phyloP scores from a whole-genome alignment of 2,888 invertebrate genomes.

The Tetragnatha montana region DNA sequence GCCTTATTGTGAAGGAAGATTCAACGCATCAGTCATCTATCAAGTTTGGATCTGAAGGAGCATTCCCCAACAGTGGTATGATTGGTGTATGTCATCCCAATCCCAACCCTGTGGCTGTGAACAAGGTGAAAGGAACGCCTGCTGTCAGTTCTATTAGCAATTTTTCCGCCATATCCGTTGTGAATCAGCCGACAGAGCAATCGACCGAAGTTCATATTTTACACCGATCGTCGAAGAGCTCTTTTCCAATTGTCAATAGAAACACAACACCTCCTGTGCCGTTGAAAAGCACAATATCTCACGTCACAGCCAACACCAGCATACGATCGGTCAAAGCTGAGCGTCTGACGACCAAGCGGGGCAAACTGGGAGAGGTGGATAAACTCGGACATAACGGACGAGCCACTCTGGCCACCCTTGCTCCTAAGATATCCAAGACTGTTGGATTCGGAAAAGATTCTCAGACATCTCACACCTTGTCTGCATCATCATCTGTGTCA shows the following conservation, averaged over 20 bases:
- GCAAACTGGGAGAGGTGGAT: constrained; percentile 58
- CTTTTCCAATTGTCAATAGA: constrained; percentile 54
- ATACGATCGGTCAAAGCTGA: constrained; percentile 62
- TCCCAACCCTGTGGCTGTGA: constrained; percentile 55
- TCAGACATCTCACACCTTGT: constrained; percentile 65
- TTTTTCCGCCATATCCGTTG: constrained; percentile 60
- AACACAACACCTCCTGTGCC: constrained; percentile 60
- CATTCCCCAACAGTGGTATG: constrained; percentile 29
- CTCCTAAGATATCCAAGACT: constrained; percentile 62
- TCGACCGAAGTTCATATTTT: constrained; percentile 62
- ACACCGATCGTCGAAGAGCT: constrained; percentile 63
- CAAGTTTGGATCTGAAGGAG: constrained; percentile 38
- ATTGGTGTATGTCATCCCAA: constrained; percentile 66
- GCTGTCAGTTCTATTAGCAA: constrained; percentile 60
- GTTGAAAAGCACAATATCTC: constrained; percentile 66
- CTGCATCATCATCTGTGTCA: constrained; percentile 66
- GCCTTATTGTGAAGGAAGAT: constrained; percentile 9
- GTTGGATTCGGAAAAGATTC: constrained; percentile 63
- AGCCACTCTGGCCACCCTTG: constrained; percentile 62
- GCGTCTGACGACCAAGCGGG: constrained; percentile 49
- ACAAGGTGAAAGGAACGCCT: constrained; percentile 58
- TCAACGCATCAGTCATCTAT: constrained; percentile 4
- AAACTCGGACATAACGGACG: constrained; percentile 49
- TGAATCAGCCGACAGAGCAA: constrained; percentile 55
- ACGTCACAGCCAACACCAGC: constrained; percentile 63